Percentiles rank a stretch among this genome's conserved stretches.
Conservation (phyloP, 2,113 vertebrate species). For the Loxodonta africana region DNA sequence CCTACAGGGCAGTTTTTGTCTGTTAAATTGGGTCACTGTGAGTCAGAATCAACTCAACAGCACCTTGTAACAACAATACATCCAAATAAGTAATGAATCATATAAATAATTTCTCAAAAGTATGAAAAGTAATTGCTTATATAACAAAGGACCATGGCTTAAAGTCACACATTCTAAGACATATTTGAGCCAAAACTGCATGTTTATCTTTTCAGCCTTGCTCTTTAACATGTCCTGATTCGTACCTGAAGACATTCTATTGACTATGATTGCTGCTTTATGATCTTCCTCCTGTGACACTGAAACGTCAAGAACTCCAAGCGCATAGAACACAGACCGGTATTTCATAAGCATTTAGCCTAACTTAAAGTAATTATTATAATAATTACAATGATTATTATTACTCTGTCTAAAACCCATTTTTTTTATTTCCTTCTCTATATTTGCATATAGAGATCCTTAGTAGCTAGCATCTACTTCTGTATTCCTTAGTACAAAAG, state of each 20-base stretch:
- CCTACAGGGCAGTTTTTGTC: neutral
- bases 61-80: neutral
- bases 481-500: neutral
- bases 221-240: neutral
- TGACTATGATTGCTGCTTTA: neutral
- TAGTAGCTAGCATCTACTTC: constrained; percentile 2
- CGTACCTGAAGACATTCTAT: neutral
- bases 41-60: neutral
- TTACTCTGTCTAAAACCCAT: neutral
- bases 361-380: neutral
- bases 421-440: constrained; percentile 16
- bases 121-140: neutral
- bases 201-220: neutral
- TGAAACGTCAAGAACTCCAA: constrained; percentile 3
- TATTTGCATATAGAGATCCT: neutral
- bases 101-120: constrained; percentile 13
- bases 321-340: neutral
- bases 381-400: neutral
- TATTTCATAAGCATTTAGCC: neutral
- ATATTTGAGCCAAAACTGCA: neutral
- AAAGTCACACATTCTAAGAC: neutral
- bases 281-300: neutral
- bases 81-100: neutral
- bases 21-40: neutral
- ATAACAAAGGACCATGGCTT: neutral